Conservation (phyloP, 2,888 invertebrate genomes). For the Drosophila peninsularis region DNA sequence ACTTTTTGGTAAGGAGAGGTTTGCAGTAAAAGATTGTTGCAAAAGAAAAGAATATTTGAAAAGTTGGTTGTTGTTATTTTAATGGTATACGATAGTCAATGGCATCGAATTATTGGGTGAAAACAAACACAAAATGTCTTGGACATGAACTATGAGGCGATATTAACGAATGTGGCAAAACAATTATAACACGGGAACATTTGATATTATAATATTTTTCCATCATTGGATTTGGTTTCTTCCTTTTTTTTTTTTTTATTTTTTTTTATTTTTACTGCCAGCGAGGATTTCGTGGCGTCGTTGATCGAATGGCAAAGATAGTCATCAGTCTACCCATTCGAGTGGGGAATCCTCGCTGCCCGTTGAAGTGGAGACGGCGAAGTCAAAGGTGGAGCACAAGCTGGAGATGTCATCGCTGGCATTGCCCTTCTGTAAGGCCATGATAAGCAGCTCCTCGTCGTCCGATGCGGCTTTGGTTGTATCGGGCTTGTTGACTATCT, state of each 20-base stretch:
- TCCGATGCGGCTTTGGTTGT: not conserved
- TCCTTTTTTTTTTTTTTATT: not conserved
- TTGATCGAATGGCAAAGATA: not conserved
- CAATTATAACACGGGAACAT: not conserved
- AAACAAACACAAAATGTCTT: not conserved
- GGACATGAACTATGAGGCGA: not conserved
- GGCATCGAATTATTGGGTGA: not conserved
- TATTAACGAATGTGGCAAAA: no score
- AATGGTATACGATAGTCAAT: not conserved
- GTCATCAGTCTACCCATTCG: not conserved
- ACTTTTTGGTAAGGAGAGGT: no score
- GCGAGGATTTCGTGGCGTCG: not conserved
- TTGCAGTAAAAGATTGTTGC: no score
- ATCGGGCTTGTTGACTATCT: no score
- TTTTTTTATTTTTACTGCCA: not conserved
- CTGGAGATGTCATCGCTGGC: not conserved
- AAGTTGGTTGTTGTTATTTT: not conserved
- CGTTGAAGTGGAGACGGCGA: not conserved
- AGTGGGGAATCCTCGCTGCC: not conserved
- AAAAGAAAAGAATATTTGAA: not conserved
- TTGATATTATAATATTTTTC: not conserved
- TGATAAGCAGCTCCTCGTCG: not conserved
- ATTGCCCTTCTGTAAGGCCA: not conserved
- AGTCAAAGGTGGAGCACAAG: not conserved
- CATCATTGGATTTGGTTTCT: not conserved